Conservation (phyloP, 2,888 invertebrate genomes). For the Drosophila multiciliata region DNA sequence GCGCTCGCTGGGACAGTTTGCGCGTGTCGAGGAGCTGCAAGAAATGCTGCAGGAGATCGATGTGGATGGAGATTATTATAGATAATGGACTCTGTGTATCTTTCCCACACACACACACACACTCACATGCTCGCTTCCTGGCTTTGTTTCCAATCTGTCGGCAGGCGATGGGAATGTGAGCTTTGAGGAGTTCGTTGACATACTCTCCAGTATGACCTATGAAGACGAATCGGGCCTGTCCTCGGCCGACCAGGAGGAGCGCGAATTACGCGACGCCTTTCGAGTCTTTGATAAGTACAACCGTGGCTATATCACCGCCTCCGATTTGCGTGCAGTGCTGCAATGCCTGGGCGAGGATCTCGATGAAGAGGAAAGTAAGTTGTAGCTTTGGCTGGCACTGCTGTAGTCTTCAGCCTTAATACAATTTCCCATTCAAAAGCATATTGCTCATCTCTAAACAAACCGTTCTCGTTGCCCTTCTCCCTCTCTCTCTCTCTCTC, state of each 20-base stretch:
- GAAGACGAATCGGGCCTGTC: slow-evolving; percentile 87
- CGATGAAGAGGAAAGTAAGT: slow-evolving; percentile 93
- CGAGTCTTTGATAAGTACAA: slow-evolving; percentile 96
- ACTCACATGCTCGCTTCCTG: not conserved
- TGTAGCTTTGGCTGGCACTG: too few species aligned
- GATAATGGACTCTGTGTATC: not conserved
- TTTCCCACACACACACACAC: not conserved
- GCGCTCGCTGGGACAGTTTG: slow-evolving; percentile 94
- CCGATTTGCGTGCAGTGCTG: slow-evolving; percentile 93
- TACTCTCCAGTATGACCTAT: slow-evolving; percentile 90
- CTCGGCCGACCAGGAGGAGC: slow-evolving; percentile 92
- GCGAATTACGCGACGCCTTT: slow-evolving; percentile 93
- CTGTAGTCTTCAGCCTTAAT: too few species aligned
- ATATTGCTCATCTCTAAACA: too few species aligned
- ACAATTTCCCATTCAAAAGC: not conserved
- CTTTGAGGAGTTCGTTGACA: slow-evolving; percentile 95
- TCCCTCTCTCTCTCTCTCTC: not conserved
- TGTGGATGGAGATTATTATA: slow-evolving; percentile 87
- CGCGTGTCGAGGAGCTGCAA: slow-evolving; percentile 93
- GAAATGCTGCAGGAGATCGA: slow-evolving; percentile 94
- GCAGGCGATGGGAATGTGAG: slow-evolving; percentile 94
- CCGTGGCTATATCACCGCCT: slow-evolving; percentile 95
- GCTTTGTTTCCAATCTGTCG: slow-evolving; percentile 34
- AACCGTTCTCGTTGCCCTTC: too few species aligned
- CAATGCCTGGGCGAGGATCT: slow-evolving; percentile 95